phyloP scores from a whole-genome alignment of 2,797 vertebrate species.

The Rhodeus uyekii region DNA sequence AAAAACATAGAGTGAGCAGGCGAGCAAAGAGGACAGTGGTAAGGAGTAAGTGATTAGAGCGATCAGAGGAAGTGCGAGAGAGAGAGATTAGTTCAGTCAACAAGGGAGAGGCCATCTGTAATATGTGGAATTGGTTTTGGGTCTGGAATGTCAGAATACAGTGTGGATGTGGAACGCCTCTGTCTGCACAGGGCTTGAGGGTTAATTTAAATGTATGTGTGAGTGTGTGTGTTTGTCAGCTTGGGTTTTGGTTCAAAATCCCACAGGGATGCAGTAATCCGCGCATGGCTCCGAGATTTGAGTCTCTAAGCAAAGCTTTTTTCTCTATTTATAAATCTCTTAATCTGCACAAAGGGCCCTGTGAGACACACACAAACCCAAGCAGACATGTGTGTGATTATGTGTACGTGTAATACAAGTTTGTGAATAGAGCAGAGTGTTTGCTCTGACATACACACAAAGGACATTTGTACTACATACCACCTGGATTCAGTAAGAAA shows the following conservation, averaged over 20 bases:
- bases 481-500: conserved; percentile 14
- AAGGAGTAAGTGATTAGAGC: conserved; percentile 9
- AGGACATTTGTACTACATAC: not conserved
- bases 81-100: conserved; percentile 9
- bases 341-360: conserved; percentile 56
- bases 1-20: not conserved
- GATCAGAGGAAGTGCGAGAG: not conserved
- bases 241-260: conserved; percentile 54
- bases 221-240: conserved; percentile 38
- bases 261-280: conserved; percentile 56
- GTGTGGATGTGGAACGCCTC: conserved; percentile 28
- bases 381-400: conserved; percentile 16
- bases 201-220: conserved; percentile 30
- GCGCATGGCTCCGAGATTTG: conserved; percentile 54
- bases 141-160: conserved; percentile 31
- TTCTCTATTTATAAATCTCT: conserved; percentile 60
- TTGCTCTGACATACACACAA: not conserved
- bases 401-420: conserved; percentile 9
- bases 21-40: not conserved
- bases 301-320: conserved; percentile 58
- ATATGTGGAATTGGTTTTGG: conserved; percentile 28
- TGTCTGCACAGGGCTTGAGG: conserved; percentile 37
- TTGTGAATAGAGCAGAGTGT: conserved; percentile 12
- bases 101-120: conserved; percentile 31
- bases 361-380: conserved; percentile 43